Base-by-base conservation (phyloP, 1,140 invertebrate species). In the Samia ricini region DNA sequence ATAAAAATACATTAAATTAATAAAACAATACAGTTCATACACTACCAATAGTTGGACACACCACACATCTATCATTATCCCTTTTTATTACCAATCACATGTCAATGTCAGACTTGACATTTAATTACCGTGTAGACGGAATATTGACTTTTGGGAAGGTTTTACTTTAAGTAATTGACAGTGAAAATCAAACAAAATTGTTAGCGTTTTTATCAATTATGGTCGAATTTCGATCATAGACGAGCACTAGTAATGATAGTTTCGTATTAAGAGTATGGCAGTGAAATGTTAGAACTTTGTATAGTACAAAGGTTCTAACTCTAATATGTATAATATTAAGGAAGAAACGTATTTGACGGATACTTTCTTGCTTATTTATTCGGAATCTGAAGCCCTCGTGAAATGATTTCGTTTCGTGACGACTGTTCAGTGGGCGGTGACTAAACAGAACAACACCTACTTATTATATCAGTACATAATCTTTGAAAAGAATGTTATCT, bases 371-470 rank as follows among this genome's bases (percentile, higher is more conserved):
- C 24, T 55, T 55, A 55, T 55, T 55, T 55, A 55, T 24, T 23
- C 52, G 8, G 22, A 55, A 55, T 55, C n/a, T 55, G 51, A 21
- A 20, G 18, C 29, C 24, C 56, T 36, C 56, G 21, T 21, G 42
- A 59, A 59, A 59, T 59, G 22, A 59, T 59, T 59, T 58, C 18
- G 42, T 58, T 59, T 59, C 23, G 57, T 49, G 42, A 59, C 36
- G 42, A n/a, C 22, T 59, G 36, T 22, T 59, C 36, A 61, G 80
- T 81, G 82, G 82, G 82, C 82, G 82, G 75, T 64, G 72, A 79
- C 82, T 67, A 77, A 77, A 74, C 69, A 77, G 80, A 83, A 77
- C 82, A 78, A 79, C 80, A 83, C 82, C 82, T 83, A 75, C 79
- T 64, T 59, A 59, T 59, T 59, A 59, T 29, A 55, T 55, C 10